Conservation (phyloP, 2,797 vertebrate species). For the Spheniscus humboldti region DNA sequence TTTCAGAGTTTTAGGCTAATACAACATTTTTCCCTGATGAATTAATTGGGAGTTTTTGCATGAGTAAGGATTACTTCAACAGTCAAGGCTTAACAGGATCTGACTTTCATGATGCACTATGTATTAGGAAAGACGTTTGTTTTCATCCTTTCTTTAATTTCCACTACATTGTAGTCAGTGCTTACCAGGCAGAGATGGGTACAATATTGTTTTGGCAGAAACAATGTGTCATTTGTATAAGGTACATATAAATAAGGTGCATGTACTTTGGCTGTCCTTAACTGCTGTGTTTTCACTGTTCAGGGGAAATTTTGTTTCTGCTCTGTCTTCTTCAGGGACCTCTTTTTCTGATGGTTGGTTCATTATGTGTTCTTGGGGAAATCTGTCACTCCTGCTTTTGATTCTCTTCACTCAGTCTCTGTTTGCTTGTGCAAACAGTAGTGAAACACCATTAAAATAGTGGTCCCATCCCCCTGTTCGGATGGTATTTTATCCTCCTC, state of each 20-base stretch:
- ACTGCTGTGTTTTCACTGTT: not conserved
- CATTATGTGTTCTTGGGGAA: not conserved
- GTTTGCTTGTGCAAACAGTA: not conserved
- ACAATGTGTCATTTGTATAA: not conserved
- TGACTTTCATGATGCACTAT: not conserved
- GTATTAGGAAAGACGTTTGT: not conserved
- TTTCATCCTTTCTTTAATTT: not conserved
- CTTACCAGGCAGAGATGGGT: not conserved
- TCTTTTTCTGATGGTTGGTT: not conserved
- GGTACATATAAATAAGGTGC: not conserved
- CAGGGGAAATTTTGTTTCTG: not conserved
- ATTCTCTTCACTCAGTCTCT: not conserved
- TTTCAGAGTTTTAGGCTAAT: constrained; percentile 28
- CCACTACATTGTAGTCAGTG: not conserved
- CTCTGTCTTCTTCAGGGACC: not conserved
- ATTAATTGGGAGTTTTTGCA: constrained; percentile 42
- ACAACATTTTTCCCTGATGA: not conserved
- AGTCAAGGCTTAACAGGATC: constrained; percentile 24
- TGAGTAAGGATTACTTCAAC: constrained; percentile 31
- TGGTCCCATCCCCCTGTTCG: not conserved
- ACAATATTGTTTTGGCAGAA: not conserved
- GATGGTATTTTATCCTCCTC: not conserved
- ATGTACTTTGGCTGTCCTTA: not conserved
- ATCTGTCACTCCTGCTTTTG: not conserved
- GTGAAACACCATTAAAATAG: not conserved